Evolutionary conservation across 2,113 vertebrate species (phyloP).

Genomic region (Chamaetylas fuelleborni): DNA sequence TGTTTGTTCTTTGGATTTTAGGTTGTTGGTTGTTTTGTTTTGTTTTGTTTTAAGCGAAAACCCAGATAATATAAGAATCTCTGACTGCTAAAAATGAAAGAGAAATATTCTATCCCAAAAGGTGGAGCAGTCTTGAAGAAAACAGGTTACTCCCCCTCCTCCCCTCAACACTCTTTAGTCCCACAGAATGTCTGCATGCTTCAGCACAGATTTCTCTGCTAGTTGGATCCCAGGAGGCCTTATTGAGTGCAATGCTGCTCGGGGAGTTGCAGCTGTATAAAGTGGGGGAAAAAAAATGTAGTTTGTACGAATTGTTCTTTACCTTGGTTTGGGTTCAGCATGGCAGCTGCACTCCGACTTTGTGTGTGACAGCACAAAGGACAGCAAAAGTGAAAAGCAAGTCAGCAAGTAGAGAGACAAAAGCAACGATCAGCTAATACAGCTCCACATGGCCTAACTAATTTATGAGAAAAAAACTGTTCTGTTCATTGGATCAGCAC

Average conservation of each 20-base stretch:
- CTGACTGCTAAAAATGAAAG: slow-evolving; percentile 43
- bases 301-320: slow-evolving; percentile 84
- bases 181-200: slow-evolving; percentile 67
- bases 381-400: slow-evolving; percentile 84
- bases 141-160: slow-evolving; percentile 54
- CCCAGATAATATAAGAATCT: not conserved
- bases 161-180: slow-evolving; percentile 20
- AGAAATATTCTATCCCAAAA: slow-evolving; percentile 79
- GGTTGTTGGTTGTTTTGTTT: not conserved
- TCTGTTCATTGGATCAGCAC: slow-evolving; percentile 85
- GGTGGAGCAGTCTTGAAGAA: slow-evolving; percentile 75
- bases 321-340: slow-evolving; percentile 77
- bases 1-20: not conserved
- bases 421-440: slow-evolving; percentile 86
- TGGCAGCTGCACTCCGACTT: slow-evolving; percentile 86
- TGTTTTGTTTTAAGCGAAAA: not conserved
- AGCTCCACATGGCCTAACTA: slow-evolving; percentile 91
- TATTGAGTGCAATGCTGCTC: slow-evolving; percentile 78
- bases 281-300: slow-evolving; percentile 67
- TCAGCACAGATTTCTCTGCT: slow-evolving; percentile 86
- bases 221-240: slow-evolving; percentile 88
- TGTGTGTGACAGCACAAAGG: slow-evolving; percentile 82
- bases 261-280: slow-evolving; percentile 85
- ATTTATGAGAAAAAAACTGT: slow-evolving; percentile 95
- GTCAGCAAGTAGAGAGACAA: slow-evolving; percentile 86